These are phyloP conservation scores for Ophioninae sp. DNA, from an alignment of 2,888 invertebrate species.

Conservation along the genomic window DNA sequence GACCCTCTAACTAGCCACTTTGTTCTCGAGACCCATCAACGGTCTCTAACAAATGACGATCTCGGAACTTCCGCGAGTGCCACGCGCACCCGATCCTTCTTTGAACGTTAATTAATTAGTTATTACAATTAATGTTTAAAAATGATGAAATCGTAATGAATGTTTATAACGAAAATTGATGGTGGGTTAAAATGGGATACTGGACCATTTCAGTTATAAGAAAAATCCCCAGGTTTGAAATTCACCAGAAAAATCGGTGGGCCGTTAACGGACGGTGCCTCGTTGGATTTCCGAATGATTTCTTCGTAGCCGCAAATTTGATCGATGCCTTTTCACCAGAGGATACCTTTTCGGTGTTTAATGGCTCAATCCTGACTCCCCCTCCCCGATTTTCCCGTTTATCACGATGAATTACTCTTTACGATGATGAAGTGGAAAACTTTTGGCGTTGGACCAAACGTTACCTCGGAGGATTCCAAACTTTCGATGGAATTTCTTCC, in stretches of 20 bases:
- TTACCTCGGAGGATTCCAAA: neutral
- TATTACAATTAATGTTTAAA: too few relatives aligned
- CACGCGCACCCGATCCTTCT: neutral
- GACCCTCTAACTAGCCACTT: constrained; percentile 44
- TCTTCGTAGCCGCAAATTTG: neutral
- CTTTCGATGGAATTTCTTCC: neutral
- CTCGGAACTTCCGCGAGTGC: neutral
- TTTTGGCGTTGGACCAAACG: neutral
- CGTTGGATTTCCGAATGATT: too few relatives aligned
- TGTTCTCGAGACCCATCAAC: constrained; percentile 34
- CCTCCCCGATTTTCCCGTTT: neutral
- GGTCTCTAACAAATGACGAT: neutral
- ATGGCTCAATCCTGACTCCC: constrained; percentile 5
- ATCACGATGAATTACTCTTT: neutral
- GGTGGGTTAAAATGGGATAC: too few relatives aligned
- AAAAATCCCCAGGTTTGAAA: too few relatives aligned
- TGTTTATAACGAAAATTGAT: too few relatives aligned
- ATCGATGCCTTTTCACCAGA: constrained; percentile 24
- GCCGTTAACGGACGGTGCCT: too few relatives aligned
- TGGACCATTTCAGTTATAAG: too few relatives aligned
- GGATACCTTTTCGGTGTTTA: neutral
- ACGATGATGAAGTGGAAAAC: constrained; percentile 3
- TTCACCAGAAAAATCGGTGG: too few relatives aligned
- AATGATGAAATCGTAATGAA: too few relatives aligned
- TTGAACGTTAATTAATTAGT: too few relatives aligned